Evolutionary conservation across 2,888 invertebrate species (phyloP).

Genomic region (Rhamnusium bicolor): DNA sequence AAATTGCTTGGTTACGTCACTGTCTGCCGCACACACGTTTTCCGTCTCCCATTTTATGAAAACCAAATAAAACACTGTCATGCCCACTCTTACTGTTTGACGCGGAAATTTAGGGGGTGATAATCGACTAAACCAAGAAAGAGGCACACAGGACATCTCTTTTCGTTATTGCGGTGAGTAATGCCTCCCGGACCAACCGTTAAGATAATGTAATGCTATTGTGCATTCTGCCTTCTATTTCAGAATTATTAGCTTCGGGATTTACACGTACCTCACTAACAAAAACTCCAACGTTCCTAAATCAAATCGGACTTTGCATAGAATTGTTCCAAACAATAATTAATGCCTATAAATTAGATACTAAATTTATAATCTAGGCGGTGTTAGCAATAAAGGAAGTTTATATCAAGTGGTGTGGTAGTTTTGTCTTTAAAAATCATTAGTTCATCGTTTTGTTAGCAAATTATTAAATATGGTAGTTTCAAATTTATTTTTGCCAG

Average conservation of each 20-base stretch:
- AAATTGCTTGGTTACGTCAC: background rate
- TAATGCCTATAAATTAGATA: conserved; percentile 29
- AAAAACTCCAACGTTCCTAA: conserved; percentile 26
- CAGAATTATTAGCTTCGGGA: conserved; percentile 26
- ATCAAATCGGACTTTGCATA: conserved; percentile 27
- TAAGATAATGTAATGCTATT: conserved; percentile 39
- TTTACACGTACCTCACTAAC: conserved; percentile 20
- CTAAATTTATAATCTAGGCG: conserved; percentile 27
- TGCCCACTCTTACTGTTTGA: conserved; percentile 42
- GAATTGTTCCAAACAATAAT: conserved; percentile 32
- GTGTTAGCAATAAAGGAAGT: conserved; percentile 12
- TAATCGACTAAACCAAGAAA: conserved; percentile 40
- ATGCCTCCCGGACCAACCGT: conserved; percentile 42
- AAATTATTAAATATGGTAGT: background rate
- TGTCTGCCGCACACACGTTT: conserved; percentile 28
- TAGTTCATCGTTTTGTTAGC: conserved; percentile 1
- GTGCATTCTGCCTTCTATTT: conserved; percentile 31
- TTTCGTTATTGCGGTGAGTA: conserved; percentile 45
- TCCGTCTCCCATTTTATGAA: conserved; percentile 40
- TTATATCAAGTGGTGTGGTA: background rate
- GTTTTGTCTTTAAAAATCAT: conserved; percentile 8
- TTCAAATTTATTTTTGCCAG: background rate
- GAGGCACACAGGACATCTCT: conserved; percentile 40
- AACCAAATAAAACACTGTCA: conserved; percentile 44
- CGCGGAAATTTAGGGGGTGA: conserved; percentile 43